These are phyloP conservation scores for Pocillopora meandrina DNA, from an alignment of 92 coral and sea anemone genomes.

Conservation along the genomic window DNA sequence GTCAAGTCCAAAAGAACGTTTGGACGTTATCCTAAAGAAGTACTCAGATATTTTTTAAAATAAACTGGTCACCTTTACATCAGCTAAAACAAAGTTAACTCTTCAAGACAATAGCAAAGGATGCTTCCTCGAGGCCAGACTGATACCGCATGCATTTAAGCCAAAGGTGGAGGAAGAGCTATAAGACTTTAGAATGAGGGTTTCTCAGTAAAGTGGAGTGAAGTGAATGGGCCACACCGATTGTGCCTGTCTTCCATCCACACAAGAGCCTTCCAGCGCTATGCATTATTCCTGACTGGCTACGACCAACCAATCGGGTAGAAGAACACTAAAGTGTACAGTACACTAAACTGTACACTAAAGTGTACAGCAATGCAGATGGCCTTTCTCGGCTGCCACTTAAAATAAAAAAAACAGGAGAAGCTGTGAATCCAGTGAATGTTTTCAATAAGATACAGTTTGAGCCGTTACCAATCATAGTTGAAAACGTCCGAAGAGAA, in stretches of 20 bases:
- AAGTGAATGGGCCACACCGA: conserved; percentile 47
- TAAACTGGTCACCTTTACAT: conserved; percentile 29
- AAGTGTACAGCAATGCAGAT: neutral
- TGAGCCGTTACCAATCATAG: conserved; percentile 17
- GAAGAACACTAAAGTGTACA: neutral
- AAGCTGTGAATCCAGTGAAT: neutral
- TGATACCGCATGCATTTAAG: conserved; percentile 23
- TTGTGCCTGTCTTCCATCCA: conserved; percentile 26
- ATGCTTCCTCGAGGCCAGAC: conserved; percentile 29
- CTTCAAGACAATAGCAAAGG: conserved; percentile 25
- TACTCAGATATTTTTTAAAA: conserved; percentile 15
- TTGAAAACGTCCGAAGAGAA: conserved; percentile 18
- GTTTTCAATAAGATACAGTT: conserved; percentile 9
- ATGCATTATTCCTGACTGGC: neutral
- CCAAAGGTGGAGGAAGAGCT: conserved; percentile 36
- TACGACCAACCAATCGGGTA: neutral
- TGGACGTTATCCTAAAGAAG: neutral
- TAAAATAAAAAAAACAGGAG: neutral
- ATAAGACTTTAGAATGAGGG: conserved; percentile 29
- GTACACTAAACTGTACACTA: neutral
- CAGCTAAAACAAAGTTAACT: conserved; percentile 30
- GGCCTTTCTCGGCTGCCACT: too few species aligned
- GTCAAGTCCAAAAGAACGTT: too few species aligned
- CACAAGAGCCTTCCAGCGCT: conserved; percentile 10
- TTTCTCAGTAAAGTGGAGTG: conserved; percentile 24